phyloP scores from a whole-genome alignment of 2,888 invertebrate genomes.

The Troides oblongomaculatus region DNA sequence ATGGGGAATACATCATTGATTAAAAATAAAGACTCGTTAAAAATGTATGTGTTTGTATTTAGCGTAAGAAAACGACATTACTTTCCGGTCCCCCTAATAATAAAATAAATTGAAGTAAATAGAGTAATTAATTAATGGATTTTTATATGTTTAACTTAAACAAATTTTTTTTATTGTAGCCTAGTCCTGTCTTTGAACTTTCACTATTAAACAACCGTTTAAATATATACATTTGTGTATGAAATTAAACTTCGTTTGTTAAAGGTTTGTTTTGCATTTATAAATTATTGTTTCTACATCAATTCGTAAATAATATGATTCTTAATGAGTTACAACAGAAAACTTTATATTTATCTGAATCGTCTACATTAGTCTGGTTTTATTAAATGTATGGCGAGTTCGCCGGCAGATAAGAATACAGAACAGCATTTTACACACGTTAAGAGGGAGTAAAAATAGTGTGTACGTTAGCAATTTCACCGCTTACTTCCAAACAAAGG shows the following conservation, averaged over 20 bases:
- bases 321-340: too few relatives aligned
- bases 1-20: too few relatives aligned
- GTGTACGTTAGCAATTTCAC: slow-evolving; percentile 14
- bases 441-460: background rate
- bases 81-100: too few relatives aligned
- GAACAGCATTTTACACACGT: background rate
- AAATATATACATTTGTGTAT: background rate
- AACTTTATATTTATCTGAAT: too few relatives aligned
- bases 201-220: background rate
- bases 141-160: background rate
- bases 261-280: background rate
- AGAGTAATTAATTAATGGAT: too few relatives aligned
- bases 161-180: background rate
- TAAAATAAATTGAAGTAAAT: too few relatives aligned
- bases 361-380: too few relatives aligned
- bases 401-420: background rate
- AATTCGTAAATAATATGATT: too few relatives aligned
- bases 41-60: too few relatives aligned
- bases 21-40: too few relatives aligned
- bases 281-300: background rate
- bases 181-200: background rate
- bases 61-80: too few relatives aligned
- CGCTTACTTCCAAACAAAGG: slow-evolving; percentile 24
- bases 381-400: background rate
- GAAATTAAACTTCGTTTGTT: background rate